These are phyloP conservation scores for Erebia palarica DNA, from an alignment of 2,888 invertebrate genomes.

Conservation along the genomic window DNA sequence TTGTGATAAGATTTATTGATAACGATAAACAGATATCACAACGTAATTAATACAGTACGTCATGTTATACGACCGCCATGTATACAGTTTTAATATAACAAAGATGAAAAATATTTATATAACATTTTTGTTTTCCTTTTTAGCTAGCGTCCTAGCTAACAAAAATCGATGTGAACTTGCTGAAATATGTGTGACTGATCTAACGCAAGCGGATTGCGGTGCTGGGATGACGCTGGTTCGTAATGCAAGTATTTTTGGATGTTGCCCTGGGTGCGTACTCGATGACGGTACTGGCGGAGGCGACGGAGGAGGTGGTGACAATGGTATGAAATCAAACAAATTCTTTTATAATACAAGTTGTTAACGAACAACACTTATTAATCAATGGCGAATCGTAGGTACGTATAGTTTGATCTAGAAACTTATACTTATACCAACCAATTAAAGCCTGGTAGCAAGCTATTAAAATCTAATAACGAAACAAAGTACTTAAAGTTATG, in stretches of 20 bases:
- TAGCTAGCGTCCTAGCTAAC: conserved; percentile 33
- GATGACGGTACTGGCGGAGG: conserved; percentile 32
- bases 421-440: no score
- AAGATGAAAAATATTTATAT: conserved; percentile 20
- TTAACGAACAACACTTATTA: not conserved
- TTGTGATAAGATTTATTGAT: conserved; percentile 44
- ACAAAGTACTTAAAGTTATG: no score
- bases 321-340: conserved; percentile 8
- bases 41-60: conserved; percentile 48
- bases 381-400: not conserved
- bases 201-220: conserved; percentile 55
- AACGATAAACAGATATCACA: conserved; percentile 45
- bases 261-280: conserved; percentile 71
- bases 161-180: conserved; percentile 55
- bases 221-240: conserved; percentile 52
- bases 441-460: no score
- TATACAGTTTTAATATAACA: conserved; percentile 15
- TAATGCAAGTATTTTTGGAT: conserved; percentile 57
- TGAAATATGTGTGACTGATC: conserved; percentile 66
- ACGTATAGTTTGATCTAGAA: no score
- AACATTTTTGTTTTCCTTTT: conserved; percentile 35
- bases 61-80: conserved; percentile 35
- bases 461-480: no score
- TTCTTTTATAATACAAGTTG: not conserved
- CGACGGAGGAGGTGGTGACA: conserved; percentile 8